Evolutionary conservation across 2,113 vertebrate genomes (phyloP).

Genomic region (Trematomus loennbergii): DNA sequence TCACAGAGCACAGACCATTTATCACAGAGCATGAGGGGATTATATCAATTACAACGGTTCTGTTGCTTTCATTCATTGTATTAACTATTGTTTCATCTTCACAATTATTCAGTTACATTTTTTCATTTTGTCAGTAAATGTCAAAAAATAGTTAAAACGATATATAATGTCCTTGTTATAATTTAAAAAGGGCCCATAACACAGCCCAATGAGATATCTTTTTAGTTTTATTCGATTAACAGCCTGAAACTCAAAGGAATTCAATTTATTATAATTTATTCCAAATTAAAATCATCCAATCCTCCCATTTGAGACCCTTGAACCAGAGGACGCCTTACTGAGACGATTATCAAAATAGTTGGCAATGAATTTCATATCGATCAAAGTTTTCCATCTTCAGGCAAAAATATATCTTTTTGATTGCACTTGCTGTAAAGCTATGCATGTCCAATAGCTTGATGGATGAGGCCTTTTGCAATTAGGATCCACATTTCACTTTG

Average conservation of each 20-base stretch:
- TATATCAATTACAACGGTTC: neutral
- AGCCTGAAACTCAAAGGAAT: neutral
- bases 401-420: neutral
- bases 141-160: neutral
- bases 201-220: neutral
- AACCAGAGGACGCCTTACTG: neutral
- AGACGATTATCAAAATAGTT: neutral
- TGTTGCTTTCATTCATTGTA: too few relatives aligned
- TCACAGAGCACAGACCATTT: conserved; percentile 12
- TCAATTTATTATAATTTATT: neutral
- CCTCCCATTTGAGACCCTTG: neutral
- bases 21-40: neutral
- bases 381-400: neutral
- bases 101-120: neutral
- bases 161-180: neutral
- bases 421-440: conserved; percentile 1
- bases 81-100: neutral
- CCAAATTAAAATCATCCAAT: neutral
- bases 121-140: neutral
- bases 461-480: conserved; percentile 4
- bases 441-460: neutral
- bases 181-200: neutral
- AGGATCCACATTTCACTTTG: neutral
- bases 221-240: neutral
- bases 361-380: neutral